Evolutionary conservation across 2,113 vertebrate species (phyloP), one percentile per base, ranked within the genome.

Genomic region (Anser cygnoides): DNA sequence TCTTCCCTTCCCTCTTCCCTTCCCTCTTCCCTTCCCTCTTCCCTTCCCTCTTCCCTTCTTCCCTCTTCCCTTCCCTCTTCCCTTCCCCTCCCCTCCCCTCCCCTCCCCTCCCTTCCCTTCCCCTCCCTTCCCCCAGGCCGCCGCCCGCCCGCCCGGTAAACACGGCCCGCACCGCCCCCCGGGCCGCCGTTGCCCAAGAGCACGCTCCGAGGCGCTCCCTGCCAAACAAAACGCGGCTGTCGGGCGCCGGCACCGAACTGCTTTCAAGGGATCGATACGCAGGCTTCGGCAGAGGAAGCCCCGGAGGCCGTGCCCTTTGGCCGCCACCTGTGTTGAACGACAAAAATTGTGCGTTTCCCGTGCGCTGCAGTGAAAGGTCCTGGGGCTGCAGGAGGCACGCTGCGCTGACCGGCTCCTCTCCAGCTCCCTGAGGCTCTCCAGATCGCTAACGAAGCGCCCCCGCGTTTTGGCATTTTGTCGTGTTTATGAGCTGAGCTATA

Each of bases 381-480:
- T 33, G 3, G 3, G 43, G 66, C 43, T 13, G 89, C 11, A 54
- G 4, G 58, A 77, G 71, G 26, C 50, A 28, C 13, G 2, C 0
- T 16, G 76, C 55, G 6, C 84, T 21, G 43, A 66, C 31, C 87
- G 37, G 74, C n/a, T 62, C 19, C 55, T 23, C 1, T 3, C 10
- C 55, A 6, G 88, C 6, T 15, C 43, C 5, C 39, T 1, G 62
- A 26, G 72, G 14, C 18, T 9, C 16, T 23, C 62, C 62, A 41
- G 77, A 31, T 5, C 2, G 0, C 37, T 50, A 4, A 20, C 26
- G 5, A 13, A 44, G 2, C 7, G 2, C n/a, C 58, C 19, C 41
- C 3, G 3, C 29, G 0, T 10, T 33, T 3, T 52, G 17, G 79
- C 72, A 11, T 17, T 37, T 7, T 43, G 0, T 3, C 17, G 0